Percentiles rank a stretch among this genome's conserved stretches.
phyloP scores from a whole-genome alignment of 2,797 vertebrate species.

The Tragelaphus eurycerus region DNA sequence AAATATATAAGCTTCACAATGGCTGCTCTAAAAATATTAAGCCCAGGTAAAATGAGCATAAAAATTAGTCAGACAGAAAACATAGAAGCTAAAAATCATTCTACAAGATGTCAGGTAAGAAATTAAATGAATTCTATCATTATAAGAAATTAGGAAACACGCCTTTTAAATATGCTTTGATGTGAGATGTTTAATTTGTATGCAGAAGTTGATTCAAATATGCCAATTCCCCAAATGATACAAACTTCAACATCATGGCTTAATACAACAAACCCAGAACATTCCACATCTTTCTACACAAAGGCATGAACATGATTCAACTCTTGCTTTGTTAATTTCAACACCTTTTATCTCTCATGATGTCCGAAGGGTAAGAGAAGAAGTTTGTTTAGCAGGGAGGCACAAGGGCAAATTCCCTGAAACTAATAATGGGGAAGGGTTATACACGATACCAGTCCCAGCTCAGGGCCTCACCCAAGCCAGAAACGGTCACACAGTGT shows the following conservation, averaged over 20 bases:
- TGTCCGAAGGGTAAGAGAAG: background rate
- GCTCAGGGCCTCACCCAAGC: background rate
- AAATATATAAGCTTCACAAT: slow-evolving; percentile 14
- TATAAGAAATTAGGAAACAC: slow-evolving; percentile 71
- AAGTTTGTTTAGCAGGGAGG: background rate
- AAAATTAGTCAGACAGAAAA: slow-evolving; percentile 63
- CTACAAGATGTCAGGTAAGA: slow-evolving; percentile 68
- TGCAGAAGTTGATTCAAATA: slow-evolving; percentile 45
- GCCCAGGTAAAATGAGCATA: slow-evolving; percentile 35
- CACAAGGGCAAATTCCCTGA: background rate
- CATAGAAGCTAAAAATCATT: slow-evolving; percentile 66
- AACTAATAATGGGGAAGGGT: background rate
- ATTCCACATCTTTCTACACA: background rate
- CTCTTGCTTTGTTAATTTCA: background rate
- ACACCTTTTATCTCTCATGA: background rate
- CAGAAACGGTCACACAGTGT: accelerated
- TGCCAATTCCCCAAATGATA: background rate
- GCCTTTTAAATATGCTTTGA: slow-evolving; percentile 67
- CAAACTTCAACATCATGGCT: background rate
- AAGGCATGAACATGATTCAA: background rate
- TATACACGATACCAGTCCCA: background rate
- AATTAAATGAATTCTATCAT: slow-evolving; percentile 76
- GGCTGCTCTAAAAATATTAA: slow-evolving; percentile 43
- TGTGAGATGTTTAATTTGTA: slow-evolving; percentile 61
- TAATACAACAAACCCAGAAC: background rate